Evolutionary conservation across 2,113 vertebrate species (phyloP), one percentile per base, ranked within the genome.

Genomic region (Erythrolamprus reginae): DNA sequence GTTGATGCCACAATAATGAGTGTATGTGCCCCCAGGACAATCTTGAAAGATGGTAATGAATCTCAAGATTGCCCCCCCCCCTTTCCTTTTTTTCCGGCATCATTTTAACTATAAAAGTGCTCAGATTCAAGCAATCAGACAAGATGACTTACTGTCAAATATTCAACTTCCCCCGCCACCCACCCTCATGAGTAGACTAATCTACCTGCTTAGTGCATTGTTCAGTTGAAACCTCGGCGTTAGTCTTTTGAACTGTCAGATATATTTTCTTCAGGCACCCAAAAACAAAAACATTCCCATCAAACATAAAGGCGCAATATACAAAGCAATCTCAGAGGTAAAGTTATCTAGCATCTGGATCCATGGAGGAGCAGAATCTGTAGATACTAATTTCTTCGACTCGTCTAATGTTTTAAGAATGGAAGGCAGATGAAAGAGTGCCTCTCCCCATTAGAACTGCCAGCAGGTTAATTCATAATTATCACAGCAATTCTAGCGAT

Each of bases 1-100:
- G 94, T 96, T 96, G 95, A 94, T 94, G 94, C 94, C 90, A 90
- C 77, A 90, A 91, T 95, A 94, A 95, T 89, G 90, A 91, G 23
- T 33, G 8, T 89, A 92, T 94, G 86, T 92, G 87, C 92, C 93
- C 92, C 91, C 92, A 93, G 91, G 94, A 93, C 58, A 95, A 91
- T 93, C 92, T 88, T 94, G 91, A 94, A 95, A 95, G 91, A 83
- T 92, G 90, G 94, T 96, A 95, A 95, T 88, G 90, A 90, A 91
- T 92, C 92, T 95, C 90, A 92, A 82, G 90, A 87, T 95, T 58
- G 10, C 86, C 93, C 51, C 15, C 9, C 1, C 28, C 5, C 6
- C 91, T 2, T 26, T 10, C 6, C 91, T 2, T 26, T 33, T 38
- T 93, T 86, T 89, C 93, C 92, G 86, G 94, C 89, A 95, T 53